A percentile compares a stretch with the other conserved stretches of the same genome.
Conservation (phyloP, 2,113 vertebrate species). For the Patagioenas fasciata region DNA sequence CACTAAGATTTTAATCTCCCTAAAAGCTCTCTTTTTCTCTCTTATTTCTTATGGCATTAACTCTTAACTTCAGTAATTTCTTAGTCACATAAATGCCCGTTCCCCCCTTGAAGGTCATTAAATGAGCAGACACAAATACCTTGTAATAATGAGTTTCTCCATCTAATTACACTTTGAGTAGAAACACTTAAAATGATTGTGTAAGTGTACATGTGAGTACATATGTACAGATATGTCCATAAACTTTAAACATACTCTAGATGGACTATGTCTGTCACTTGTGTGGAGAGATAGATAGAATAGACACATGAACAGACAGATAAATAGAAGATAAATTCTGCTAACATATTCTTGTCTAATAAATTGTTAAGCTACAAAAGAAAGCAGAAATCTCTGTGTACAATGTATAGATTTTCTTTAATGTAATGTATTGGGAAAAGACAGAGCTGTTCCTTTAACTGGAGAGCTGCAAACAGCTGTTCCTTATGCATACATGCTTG, state of each 20-base stretch:
- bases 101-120: neutral
- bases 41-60: neutral
- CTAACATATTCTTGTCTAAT: neutral
- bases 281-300: neutral
- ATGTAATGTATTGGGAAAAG: slow-evolving; percentile 15
- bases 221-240: neutral
- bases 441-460: slow-evolving; percentile 56
- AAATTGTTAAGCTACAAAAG: slow-evolving; percentile 26
- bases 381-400: neutral
- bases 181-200: neutral
- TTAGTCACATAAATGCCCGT: neutral
- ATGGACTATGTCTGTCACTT: neutral
- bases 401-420: slow-evolving; percentile 28
- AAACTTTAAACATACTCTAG: neutral
- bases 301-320: neutral
- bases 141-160: neutral
- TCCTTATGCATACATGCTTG: slow-evolving; percentile 69
- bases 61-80: neutral
- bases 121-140: neutral
- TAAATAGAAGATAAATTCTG: slow-evolving; percentile 16
- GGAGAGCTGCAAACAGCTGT: slow-evolving; percentile 56
- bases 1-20: neutral
- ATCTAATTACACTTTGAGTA: neutral
- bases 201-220: neutral
- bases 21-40: neutral